phyloP scores from a whole-genome alignment of 2,888 invertebrate genomes.

The Apamea sordens region DNA sequence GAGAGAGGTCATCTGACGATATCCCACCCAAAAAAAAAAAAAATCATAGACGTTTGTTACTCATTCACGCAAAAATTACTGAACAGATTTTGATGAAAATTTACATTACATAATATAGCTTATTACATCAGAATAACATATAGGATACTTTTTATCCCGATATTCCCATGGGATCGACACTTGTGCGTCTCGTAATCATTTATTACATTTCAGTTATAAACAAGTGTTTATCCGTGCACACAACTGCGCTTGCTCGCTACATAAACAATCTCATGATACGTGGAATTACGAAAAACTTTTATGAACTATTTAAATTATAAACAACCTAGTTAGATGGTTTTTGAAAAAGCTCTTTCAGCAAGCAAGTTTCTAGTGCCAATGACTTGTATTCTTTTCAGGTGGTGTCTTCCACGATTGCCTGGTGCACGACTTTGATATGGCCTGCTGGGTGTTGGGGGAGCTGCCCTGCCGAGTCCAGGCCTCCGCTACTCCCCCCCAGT shows the following conservation, averaged over 20 bases:
- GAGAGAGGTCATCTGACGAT: too few species aligned
- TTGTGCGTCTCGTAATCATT: too few species aligned
- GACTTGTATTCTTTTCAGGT: constrained; percentile 78
- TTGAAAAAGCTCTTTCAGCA: background rate
- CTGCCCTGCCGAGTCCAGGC: constrained; percentile 90
- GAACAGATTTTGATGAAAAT: too few species aligned
- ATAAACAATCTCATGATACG: background rate
- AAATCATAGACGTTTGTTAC: too few species aligned
- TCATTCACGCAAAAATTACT: too few species aligned
- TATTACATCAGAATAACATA: too few species aligned
- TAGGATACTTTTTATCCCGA: too few species aligned
- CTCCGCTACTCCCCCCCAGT: constrained; percentile 83
- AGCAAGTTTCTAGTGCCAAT: background rate
- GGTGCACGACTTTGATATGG: constrained; percentile 92
- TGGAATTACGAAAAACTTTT: background rate
- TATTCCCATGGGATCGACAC: too few species aligned
- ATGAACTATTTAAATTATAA: background rate
- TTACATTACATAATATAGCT: too few species aligned
- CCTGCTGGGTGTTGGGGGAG: constrained; percentile 92
- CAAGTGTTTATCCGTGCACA: background rate
- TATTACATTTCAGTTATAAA: background rate
- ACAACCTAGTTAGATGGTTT: background rate
- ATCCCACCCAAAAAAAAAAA: too few species aligned
- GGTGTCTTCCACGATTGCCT: constrained; percentile 93
- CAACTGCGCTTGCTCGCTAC: background rate